A percentile compares a stretch with the other conserved stretches of the same genome.
Evolutionary conservation across 2,797 vertebrate genomes (phyloP).

Genomic region (Mionectes olivaceus): DNA sequence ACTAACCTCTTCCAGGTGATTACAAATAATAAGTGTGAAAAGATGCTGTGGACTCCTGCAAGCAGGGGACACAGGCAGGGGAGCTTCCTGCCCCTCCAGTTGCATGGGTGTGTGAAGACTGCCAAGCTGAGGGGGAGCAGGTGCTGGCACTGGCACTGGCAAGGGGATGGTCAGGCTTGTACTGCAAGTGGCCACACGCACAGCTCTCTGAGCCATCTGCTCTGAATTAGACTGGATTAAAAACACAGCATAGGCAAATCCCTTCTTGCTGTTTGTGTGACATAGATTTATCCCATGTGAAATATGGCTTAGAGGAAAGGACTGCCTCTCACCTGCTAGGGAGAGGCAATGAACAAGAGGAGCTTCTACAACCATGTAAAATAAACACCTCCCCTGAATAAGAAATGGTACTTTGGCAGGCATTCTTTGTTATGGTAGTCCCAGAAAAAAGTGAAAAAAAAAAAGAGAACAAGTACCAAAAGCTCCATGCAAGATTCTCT

Average conservation of each 20-base stretch:
- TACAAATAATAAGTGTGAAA: constrained; percentile 1
- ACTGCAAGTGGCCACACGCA: not conserved
- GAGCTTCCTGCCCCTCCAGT: rapidly evolving
- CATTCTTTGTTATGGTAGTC: not conserved
- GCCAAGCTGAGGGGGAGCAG: not conserved
- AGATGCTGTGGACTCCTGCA: not conserved
- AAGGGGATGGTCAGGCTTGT: rapidly evolving
- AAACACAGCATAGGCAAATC: constrained; percentile 1
- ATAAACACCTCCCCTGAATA: not conserved
- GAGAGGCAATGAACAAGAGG: not conserved
- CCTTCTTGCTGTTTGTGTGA: not conserved
- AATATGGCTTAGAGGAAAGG: not conserved
- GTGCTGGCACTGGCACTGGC: not conserved
- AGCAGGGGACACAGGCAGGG: not conserved
- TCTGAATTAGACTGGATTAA: constrained; percentile 53
- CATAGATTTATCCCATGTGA: constrained; percentile 14
- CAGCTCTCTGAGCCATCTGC: constrained; percentile 21
- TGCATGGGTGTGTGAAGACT: not conserved
- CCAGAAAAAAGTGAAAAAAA: not conserved
- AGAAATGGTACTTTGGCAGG: not conserved
- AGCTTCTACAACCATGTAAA: not conserved
- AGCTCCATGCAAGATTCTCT: not conserved
- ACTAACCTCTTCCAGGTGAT: constrained; percentile 8
- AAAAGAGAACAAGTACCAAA: not conserved
- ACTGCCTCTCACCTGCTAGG: not conserved